These are phyloP conservation scores for Umimayanthus kanabou DNA, from an alignment of 92 coral and sea anemone genomes.

Conservation along the genomic window DNA sequence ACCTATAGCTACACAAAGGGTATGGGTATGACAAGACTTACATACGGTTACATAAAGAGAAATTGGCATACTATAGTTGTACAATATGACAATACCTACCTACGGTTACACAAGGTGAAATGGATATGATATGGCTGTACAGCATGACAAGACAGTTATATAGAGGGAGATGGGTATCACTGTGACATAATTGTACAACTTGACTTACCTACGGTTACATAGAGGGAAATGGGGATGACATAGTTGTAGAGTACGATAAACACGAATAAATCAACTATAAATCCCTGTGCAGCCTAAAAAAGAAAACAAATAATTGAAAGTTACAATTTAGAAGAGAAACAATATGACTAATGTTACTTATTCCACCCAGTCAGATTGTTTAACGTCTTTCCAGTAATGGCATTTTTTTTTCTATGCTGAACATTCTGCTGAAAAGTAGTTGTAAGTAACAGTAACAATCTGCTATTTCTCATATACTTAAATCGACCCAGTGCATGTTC, in stretches of 20 bases:
- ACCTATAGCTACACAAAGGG: no score
- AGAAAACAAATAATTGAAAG: neutral
- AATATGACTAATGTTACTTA: no score
- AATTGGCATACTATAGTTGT: neutral
- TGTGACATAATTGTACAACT: constrained; percentile 58
- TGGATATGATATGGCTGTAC: neutral
- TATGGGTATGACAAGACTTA: neutral
- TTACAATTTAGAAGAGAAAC: no score
- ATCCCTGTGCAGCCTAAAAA: constrained; percentile 47
- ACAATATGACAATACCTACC: neutral
- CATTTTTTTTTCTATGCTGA: no score
- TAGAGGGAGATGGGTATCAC: constrained; percentile 94
- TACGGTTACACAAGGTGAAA: neutral
- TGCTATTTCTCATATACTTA: neutral
- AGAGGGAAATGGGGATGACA: constrained; percentile 92
- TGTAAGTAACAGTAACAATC: no score
- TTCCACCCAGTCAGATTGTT: no score
- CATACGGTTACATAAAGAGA: neutral
- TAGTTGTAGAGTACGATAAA: constrained; percentile 11
- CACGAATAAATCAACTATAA: constrained; percentile 77
- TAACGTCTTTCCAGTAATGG: no score
- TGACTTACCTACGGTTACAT: constrained; percentile 94
- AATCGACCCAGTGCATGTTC: no score
- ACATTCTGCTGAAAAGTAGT: no score
- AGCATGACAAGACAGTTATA: constrained; percentile 1